Evolutionary conservation across 1,140 invertebrate species (phyloP).

Genomic region (Ruditapes philippinarum): DNA sequence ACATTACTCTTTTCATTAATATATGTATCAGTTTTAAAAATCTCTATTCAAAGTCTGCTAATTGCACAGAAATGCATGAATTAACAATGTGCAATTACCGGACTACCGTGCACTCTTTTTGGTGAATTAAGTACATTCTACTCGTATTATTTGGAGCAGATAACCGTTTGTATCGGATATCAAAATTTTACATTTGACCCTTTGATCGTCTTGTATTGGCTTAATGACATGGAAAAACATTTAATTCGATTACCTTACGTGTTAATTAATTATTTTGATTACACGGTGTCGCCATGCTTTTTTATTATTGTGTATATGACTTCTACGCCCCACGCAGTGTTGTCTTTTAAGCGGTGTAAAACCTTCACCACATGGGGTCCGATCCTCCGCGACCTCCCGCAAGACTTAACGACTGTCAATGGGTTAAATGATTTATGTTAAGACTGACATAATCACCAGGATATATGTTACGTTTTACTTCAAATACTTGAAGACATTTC

Average conservation of each 20-base stretch:
- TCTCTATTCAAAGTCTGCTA: no score
- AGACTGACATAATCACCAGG: neutral
- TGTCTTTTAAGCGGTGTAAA: neutral
- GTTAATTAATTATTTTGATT: conserved; percentile 29
- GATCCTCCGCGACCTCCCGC: conserved; percentile 14
- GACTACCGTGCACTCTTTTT: neutral
- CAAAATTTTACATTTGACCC: neutral
- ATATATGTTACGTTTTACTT: conserved; percentile 19
- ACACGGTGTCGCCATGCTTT: neutral
- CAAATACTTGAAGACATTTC: neutral
- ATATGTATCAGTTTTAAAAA: no score
- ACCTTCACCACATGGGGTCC: conserved; percentile 21
- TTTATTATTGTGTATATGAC: conserved; percentile 1
- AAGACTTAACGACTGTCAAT: conserved; percentile 2
- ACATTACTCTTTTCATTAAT: no score
- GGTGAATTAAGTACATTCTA: neutral
- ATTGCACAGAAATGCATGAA: no score
- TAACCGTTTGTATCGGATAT: neutral
- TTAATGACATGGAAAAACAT: conserved; percentile 21
- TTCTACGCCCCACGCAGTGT: conserved; percentile 4
- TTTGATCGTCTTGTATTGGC: neutral
- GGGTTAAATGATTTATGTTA: neutral
- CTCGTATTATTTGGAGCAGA: neutral
- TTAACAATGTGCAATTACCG: no score
- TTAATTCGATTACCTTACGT: neutral